Evolutionary conservation across 2,888 invertebrate genomes (phyloP), one percentile per base, ranked within the genome.

Genomic region (Nineta flava): DNA sequence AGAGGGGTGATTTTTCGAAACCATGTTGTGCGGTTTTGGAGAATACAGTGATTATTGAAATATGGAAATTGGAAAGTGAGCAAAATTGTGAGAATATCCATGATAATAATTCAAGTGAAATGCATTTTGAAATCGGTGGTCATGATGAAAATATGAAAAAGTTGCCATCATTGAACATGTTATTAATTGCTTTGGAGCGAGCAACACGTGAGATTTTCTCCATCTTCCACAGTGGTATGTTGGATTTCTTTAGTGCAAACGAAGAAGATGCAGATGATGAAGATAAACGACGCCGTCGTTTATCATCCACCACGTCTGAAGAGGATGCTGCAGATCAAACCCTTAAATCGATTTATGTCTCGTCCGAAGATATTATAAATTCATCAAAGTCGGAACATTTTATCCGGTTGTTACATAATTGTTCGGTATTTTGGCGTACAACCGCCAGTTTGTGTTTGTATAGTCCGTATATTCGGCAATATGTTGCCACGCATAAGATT

Each of bases 21-120:
- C 72, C 71, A 51, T 76, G 77, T 57, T 79, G 78, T 56, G 67
- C 72, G 2, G 71, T 80, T 41, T 62, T 79, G 15, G 79, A 80
- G 60, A 73, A 78, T 49, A 70, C 73, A 0, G 74, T 77, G 2
- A 69, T 73, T 3, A 74, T 78, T 48, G 77, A 78, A 56, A 74
- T 78, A 45, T 74, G 71, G 58, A 73, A 71, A 51, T 59, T 69
- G 3, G 65, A 64, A 51, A 68, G 66, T 50, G 62, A 68, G 47
- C 61, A 56, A 53, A 43, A 52, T 55, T 34, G 57, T 57, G 51
- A 48, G 26, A 40, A 50, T 26, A 26, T 49, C 26, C 15, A 15
- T 17, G 16, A 34, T 10, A 32, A 35, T 16, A 10, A 32, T 16
- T 6, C 9, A 2, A 19, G 34, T 5, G 34, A 35, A 9, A 38